Evolutionary conservation across 2,113 vertebrate genomes (phyloP).

Genomic region (Thunnus thynnus): DNA sequence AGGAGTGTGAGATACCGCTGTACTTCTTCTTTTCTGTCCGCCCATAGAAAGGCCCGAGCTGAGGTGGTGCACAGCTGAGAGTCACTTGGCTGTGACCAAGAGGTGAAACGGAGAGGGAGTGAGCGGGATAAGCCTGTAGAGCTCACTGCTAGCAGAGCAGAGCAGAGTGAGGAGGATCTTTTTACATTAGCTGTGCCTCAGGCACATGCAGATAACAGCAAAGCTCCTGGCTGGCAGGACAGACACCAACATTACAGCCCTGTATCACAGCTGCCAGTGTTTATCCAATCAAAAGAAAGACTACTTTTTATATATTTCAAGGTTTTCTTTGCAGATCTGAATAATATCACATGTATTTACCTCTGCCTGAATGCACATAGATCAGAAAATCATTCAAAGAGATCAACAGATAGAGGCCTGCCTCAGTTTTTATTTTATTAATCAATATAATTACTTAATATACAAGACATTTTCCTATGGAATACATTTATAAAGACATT

Average conservation of each 20-base stretch:
- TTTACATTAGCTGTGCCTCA: slow-evolving; percentile 67
- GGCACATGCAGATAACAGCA: slow-evolving; percentile 68
- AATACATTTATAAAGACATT: neutral
- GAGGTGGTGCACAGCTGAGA: slow-evolving; percentile 54
- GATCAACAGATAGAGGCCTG: slow-evolving; percentile 34
- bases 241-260: slow-evolving; percentile 42
- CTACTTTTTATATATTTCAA: slow-evolving; percentile 24
- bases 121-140: slow-evolving; percentile 61
- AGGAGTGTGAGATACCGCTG: slow-evolving; percentile 71
- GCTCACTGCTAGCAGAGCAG: slow-evolving; percentile 53
- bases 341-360: slow-evolving; percentile 35
- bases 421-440: slow-evolving; percentile 36
- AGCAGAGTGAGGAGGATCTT: slow-evolving; percentile 54
- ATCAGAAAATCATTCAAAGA: slow-evolving; percentile 19
- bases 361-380: slow-evolving; percentile 25
- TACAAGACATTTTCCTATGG: neutral
- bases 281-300: slow-evolving; percentile 68
- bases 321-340: slow-evolving; percentile 46
- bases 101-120: slow-evolving; percentile 54
- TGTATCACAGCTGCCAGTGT: slow-evolving; percentile 67
- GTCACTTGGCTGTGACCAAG: slow-evolving; percentile 59
- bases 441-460: neutral
- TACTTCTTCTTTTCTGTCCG: slow-evolving; percentile 28
- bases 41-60: slow-evolving; percentile 23
- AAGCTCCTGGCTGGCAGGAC: slow-evolving; percentile 58